Percentiles rank a stretch among this genome's conserved stretches.
Evolutionary conservation across 2,888 invertebrate genomes (phyloP).

Genomic region (Ethmia dodecea): DNA sequence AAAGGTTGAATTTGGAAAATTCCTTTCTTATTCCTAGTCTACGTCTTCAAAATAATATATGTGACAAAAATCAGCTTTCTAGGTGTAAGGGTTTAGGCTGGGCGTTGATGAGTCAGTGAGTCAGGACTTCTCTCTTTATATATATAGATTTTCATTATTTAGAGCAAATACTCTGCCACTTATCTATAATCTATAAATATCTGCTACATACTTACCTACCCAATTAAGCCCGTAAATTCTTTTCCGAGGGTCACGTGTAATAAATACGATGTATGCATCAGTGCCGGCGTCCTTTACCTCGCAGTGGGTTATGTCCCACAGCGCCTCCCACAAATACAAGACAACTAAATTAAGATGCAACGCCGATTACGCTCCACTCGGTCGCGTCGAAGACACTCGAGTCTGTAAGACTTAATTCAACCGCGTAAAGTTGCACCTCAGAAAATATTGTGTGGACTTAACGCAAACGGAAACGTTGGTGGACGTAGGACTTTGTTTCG

Average conservation of each 20-base stretch:
- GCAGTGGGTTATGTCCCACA: conserved; percentile 50
- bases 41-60: no score
- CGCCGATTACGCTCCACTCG: conserved; percentile 60
- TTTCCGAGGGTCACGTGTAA: conserved; percentile 36
- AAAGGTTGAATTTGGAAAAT: no score
- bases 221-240: conserved; percentile 41
- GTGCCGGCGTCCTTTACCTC: conserved; percentile 41
- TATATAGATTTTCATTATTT: no score
- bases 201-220: conserved; percentile 21
- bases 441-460: conserved; percentile 24
- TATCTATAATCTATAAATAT: not conserved
- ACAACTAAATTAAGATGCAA: conserved; percentile 76
- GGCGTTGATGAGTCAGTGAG: no score
- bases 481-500: conserved; percentile 30
- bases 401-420: conserved; percentile 28
- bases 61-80: no score
- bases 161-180: no score
- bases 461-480: conserved; percentile 44
- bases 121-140: no score
- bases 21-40: no score
- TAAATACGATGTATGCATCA: conserved; percentile 47
- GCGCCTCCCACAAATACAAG: conserved; percentile 63
- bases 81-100: no score
- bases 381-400: conserved; percentile 37
- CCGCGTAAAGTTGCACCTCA: conserved; percentile 22